These are phyloP conservation scores for Ptilodon capucinus DNA, from an alignment of 2,888 invertebrate genomes.

Conservation along the genomic window DNA sequence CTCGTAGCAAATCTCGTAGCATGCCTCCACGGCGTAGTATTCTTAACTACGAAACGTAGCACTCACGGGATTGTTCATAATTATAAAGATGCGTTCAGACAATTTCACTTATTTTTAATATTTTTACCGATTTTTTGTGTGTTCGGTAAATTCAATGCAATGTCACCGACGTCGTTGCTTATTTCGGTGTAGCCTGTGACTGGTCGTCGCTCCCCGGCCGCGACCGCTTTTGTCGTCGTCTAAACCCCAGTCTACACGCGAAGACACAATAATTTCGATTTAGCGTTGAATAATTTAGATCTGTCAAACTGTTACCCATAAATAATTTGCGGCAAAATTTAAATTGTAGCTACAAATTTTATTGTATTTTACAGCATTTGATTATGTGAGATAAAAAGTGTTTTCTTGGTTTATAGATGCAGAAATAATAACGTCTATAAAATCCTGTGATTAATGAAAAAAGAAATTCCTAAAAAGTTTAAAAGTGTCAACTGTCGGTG, in stretches of 20 bases:
- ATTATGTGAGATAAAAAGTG: neutral
- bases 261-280: conserved; percentile 37
- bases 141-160: conserved; percentile 1
- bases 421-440: too few relatives aligned
- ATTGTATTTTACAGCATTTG: neutral
- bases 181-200: conserved; percentile 51
- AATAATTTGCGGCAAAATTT: conserved; percentile 12
- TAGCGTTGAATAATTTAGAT: conserved; percentile 37
- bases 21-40: neutral
- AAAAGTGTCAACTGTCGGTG: too few relatives aligned
- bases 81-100: neutral
- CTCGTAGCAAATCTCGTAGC: neutral
- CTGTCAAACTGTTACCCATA: conserved; percentile 29
- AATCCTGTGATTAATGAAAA: too few relatives aligned
- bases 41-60: neutral
- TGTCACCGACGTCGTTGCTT: conserved; percentile 42
- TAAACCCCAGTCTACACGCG: conserved; percentile 53
- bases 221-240: conserved; percentile 59
- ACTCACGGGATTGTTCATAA: neutral
- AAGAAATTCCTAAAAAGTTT: too few relatives aligned
- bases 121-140: neutral
- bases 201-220: conserved; percentile 45
- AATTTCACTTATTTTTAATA: neutral
- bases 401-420: neutral
- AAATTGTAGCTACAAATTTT: neutral